Percentiles rank a stretch among this genome's conserved stretches.
phyloP scores from a whole-genome alignment of 2,888 invertebrate genomes.

The Apamea epomidion region DNA sequence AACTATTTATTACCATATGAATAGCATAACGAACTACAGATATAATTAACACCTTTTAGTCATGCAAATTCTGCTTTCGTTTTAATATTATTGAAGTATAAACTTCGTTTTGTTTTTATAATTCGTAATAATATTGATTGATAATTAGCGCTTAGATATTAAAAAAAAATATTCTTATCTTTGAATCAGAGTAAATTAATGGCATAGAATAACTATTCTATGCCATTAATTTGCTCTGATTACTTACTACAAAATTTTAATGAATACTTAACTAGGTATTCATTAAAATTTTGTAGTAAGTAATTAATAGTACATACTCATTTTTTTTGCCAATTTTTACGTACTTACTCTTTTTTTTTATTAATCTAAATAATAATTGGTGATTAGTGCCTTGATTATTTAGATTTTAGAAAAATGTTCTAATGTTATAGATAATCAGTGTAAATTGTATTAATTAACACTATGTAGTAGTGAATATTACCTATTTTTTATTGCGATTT shows the following conservation, averaged over 20 bases:
- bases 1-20: conserved; percentile 55
- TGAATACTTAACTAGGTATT: background rate
- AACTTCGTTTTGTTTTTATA: background rate
- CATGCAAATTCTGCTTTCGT: conserved; percentile 42
- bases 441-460: conserved; percentile 7
- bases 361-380: conserved; percentile 10
- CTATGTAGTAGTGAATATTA: background rate
- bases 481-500: background rate
- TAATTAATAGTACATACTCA: background rate
- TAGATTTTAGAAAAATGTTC: background rate
- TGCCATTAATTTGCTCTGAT: no score
- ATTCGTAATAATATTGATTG: conserved; percentile 1
- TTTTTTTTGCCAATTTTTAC: no score
- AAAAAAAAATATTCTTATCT: conserved; percentile 15
- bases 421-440: background rate
- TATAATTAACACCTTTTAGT: conserved; percentile 55
- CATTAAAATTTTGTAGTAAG: conserved; percentile 1
- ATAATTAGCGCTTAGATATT: background rate
- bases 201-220: background rate
- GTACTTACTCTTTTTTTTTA: background rate
- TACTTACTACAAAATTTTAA: no score
- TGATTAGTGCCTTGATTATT: background rate
- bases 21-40: conserved; percentile 50
- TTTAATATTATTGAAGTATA: conserved; percentile 9
- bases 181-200: background rate